phyloP scores from a whole-genome alignment of 2,888 invertebrate species.

The Leptopilina myrica region DNA sequence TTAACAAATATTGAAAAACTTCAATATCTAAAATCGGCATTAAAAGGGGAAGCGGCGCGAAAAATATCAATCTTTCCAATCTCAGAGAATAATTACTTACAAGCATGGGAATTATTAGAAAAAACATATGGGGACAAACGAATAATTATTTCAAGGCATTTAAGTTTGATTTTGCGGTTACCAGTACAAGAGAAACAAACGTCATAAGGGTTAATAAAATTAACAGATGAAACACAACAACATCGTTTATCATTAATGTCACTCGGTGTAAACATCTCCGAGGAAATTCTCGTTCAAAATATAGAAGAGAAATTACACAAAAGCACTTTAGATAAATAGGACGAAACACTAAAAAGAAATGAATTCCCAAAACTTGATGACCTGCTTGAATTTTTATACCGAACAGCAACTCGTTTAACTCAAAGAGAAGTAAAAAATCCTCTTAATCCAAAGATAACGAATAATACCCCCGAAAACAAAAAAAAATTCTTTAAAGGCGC shows the following conservation, averaged over 20 bases:
- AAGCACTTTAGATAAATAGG: conserved; percentile 50
- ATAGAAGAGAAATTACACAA: conserved; percentile 54
- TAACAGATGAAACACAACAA: conserved; percentile 53
- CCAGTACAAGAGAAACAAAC: conserved; percentile 42
- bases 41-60: neutral
- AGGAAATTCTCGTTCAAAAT: conserved; percentile 52
- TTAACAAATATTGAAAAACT: neutral
- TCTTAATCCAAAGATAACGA: neutral
- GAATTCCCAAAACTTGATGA: conserved; percentile 43
- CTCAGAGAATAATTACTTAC: neutral
- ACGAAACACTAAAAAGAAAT: conserved; percentile 14
- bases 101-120: conserved; percentile 2
- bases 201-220: conserved; percentile 38
- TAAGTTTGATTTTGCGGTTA: conserved; percentile 45
- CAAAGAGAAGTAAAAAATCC: neutral
- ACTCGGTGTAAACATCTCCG: conserved; percentile 47
- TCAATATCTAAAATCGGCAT: conserved; percentile 3
- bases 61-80: conserved; percentile 21
- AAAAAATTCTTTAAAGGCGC: neutral
- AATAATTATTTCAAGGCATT: neutral
- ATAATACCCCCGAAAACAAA: neutral
- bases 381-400: conserved; percentile 40
- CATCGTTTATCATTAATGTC: conserved; percentile 46
- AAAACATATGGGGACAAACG: neutral
- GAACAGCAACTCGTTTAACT: neutral